Conservation (phyloP, 2,888 invertebrate species). For the Arge pagana region DNA sequence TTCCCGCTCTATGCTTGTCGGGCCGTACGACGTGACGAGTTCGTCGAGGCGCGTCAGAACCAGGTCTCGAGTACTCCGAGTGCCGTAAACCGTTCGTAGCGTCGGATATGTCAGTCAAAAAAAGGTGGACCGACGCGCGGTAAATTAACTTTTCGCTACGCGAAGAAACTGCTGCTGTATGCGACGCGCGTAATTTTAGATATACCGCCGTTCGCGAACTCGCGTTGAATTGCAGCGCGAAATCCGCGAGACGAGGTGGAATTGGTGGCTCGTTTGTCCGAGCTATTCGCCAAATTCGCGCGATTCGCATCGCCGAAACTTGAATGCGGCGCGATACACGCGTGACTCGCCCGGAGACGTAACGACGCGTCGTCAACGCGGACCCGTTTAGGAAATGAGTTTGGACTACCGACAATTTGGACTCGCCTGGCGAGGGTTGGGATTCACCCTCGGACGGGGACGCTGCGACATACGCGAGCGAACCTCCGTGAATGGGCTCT, state of each 20-base stretch:
- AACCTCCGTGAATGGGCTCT: too few relatives aligned
- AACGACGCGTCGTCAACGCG: slow-evolving; percentile 2
- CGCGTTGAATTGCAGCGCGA: too few relatives aligned
- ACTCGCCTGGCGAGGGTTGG: neutral
- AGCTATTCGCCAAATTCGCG: too few relatives aligned
- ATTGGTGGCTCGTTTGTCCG: too few relatives aligned
- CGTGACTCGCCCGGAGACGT: slow-evolving; percentile 3
- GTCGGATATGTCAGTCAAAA: slow-evolving; percentile 22
- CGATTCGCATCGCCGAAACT: too few relatives aligned
- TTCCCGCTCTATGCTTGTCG: too few relatives aligned
- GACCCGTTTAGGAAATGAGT: slow-evolving; percentile 7
- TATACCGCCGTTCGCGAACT: too few relatives aligned
- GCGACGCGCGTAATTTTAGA: too few relatives aligned
- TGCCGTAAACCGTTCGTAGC: slow-evolving; percentile 7
- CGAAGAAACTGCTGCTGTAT: too few relatives aligned
- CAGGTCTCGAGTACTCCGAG: slow-evolving; percentile 19
- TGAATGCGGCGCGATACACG: neutral
- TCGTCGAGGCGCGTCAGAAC: slow-evolving; percentile 20
- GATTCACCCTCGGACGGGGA: slow-evolving; percentile 1
- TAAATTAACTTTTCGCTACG: slow-evolving; percentile 20
- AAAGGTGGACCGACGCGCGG: slow-evolving; percentile 18
- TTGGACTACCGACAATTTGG: slow-evolving; percentile 6
- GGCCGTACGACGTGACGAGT: slow-evolving; percentile 19
- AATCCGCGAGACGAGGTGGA: too few relatives aligned
- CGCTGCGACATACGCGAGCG: neutral